These are phyloP conservation scores for Takifugu flavidus DNA, from an alignment of 2,113 vertebrate genomes.

Conservation along the genomic window DNA sequence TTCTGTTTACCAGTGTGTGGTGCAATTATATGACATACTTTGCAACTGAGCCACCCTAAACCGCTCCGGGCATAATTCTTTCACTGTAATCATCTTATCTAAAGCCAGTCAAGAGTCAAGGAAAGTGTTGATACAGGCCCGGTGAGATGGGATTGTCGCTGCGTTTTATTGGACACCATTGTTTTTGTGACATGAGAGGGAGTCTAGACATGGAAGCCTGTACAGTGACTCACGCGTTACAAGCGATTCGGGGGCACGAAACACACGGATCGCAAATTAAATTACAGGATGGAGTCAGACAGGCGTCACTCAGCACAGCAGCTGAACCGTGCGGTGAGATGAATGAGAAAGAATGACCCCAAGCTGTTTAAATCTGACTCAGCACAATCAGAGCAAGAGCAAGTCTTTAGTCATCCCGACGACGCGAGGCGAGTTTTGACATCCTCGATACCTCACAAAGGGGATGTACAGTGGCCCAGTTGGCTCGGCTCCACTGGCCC, in stretches of 20 bases:
- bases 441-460: conserved; percentile 12
- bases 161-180: conserved; percentile 1
- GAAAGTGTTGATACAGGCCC: not conserved
- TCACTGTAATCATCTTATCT: not conserved
- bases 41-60: no score
- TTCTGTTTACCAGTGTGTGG: no score
- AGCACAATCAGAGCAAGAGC: conserved; percentile 17
- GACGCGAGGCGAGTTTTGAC: not conserved
- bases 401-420: conserved; percentile 31
- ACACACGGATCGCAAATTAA: conserved; percentile 1
- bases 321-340: conserved; percentile 17
- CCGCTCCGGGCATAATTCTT: no score
- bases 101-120: conserved; percentile 13
- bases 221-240: conserved; percentile 8
- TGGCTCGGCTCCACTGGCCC: conserved; percentile 19
- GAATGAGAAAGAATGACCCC: conserved; percentile 28
- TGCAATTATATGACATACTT: no score
- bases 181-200: conserved; percentile 8
- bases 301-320: conserved; percentile 40
- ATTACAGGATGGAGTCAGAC: conserved; percentile 19
- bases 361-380: conserved; percentile 18
- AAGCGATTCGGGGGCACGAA: conserved; percentile 27
- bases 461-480: conserved; percentile 8
- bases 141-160: conserved; percentile 1
- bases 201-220: conserved; percentile 31